phyloP scores from a whole-genome alignment of 1,140 invertebrate genomes.

The Glomeris maerens region DNA sequence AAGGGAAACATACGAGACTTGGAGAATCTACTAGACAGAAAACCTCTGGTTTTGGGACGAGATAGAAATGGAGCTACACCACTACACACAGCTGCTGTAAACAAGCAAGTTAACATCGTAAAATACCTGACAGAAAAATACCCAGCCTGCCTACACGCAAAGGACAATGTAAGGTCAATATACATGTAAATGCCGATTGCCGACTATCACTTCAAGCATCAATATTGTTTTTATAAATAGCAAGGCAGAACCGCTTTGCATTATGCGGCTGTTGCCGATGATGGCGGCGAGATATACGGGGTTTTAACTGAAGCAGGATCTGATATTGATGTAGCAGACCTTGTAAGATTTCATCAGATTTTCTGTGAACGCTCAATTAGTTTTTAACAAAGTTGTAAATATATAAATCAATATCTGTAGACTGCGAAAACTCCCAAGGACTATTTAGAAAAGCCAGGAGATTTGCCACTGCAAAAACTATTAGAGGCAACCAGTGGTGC shows the following conservation, averaged over 20 bases:
- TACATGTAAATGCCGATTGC: not conserved
- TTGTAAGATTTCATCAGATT: conserved; percentile 40
- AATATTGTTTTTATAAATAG: conserved; percentile 20
- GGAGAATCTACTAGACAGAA: conserved; percentile 68
- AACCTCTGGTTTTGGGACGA: conserved; percentile 75
- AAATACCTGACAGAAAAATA: conserved; percentile 11
- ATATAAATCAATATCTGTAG: not conserved
- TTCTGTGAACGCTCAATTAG: not conserved
- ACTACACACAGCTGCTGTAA: conserved; percentile 75
- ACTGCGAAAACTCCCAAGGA: not conserved
- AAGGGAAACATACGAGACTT: conserved; percentile 68
- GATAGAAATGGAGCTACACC: conserved; percentile 80
- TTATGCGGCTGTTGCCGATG: conserved; percentile 68
- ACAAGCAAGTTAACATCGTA: conserved; percentile 36
- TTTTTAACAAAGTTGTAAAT: not conserved
- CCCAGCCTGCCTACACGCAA: conserved; percentile 2
- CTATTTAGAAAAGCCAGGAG: not conserved
- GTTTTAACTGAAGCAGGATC: conserved; percentile 67
- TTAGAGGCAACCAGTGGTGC: not conserved
- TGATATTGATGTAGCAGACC: conserved; percentile 63
- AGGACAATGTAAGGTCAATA: conserved; percentile 9
- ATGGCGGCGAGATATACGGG: conserved; percentile 78
- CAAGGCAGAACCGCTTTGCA: conserved; percentile 78
- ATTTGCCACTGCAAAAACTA: not conserved
- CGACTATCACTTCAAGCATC: not conserved